phyloP scores from a whole-genome alignment of 2,797 vertebrate genomes.

The Sebastolobus alascanus region DNA sequence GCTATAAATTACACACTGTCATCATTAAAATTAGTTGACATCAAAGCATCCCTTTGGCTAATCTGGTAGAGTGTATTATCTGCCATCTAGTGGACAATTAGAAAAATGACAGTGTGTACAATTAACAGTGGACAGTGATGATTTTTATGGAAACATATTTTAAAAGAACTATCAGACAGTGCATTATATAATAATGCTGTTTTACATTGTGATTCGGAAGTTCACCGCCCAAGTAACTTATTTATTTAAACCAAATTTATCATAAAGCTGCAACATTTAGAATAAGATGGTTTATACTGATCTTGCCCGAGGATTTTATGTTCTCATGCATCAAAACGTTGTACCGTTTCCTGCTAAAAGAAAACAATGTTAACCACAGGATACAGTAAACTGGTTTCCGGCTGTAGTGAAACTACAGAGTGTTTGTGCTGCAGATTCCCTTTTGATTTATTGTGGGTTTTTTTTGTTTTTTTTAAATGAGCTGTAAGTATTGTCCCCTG shows the following conservation, averaged over 20 bases:
- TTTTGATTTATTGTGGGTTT: neutral
- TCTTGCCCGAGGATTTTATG: neutral
- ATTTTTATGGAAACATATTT: neutral
- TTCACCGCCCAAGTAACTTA: neutral
- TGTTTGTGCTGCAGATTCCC: neutral
- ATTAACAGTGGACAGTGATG: neutral
- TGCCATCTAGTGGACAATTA: slow-evolving; percentile 32
- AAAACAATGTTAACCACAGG: neutral
- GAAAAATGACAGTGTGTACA: neutral
- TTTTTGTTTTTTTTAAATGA: neutral
- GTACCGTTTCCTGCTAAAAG: neutral
- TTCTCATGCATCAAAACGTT: neutral
- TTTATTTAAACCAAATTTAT: neutral
- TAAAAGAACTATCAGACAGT: neutral
- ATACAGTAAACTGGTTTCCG: neutral
- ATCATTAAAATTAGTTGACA: no score
- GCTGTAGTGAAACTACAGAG: neutral
- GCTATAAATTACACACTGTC: no score
- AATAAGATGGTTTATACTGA: neutral
- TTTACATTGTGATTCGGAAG: neutral
- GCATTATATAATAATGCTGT: neutral
- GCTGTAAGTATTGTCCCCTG: neutral
- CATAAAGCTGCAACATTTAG: neutral
- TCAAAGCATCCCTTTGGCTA: slow-evolving; percentile 5
- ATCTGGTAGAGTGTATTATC: neutral